These are phyloP conservation scores for Otocyon megalotis DNA, from an alignment of 2,113 vertebrate genomes.

Conservation along the genomic window DNA sequence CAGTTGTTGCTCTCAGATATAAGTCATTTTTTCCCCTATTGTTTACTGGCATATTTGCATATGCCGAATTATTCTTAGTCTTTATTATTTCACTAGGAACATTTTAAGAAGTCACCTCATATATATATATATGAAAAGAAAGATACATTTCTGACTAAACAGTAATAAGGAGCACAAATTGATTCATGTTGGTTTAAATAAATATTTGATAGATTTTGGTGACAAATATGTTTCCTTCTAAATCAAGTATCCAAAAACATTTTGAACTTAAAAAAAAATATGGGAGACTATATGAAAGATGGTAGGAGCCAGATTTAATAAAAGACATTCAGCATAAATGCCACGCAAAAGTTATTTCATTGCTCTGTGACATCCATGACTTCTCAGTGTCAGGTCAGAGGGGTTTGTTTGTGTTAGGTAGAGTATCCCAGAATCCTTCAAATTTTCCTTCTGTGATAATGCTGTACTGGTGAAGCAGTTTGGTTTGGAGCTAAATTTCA, in stretches of 20 bases:
- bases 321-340: neutral
- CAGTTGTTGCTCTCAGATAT: conserved; percentile 10
- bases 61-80: conserved; percentile 58
- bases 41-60: conserved; percentile 49
- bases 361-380: neutral
- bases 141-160: neutral
- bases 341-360: neutral
- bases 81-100: conserved; percentile 46
- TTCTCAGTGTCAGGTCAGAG: conserved; percentile 36
- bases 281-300: neutral
- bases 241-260: neutral
- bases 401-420: neutral
- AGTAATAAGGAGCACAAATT: conserved; percentile 21
- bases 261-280: neutral
- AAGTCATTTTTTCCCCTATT: conserved; percentile 24
- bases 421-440: neutral
- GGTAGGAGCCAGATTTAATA: neutral
- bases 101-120: conserved; percentile 33
- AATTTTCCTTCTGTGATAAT: neutral
- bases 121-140: neutral
- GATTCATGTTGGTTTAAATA: neutral
- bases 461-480: neutral
- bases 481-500: conserved; percentile 34
- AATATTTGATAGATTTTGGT: neutral
- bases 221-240: conserved; percentile 25